A percentile compares a stretch with the other conserved stretches of the same genome.
Conservation (phyloP, 2,888 invertebrate species). For the Protula sp. region DNA sequence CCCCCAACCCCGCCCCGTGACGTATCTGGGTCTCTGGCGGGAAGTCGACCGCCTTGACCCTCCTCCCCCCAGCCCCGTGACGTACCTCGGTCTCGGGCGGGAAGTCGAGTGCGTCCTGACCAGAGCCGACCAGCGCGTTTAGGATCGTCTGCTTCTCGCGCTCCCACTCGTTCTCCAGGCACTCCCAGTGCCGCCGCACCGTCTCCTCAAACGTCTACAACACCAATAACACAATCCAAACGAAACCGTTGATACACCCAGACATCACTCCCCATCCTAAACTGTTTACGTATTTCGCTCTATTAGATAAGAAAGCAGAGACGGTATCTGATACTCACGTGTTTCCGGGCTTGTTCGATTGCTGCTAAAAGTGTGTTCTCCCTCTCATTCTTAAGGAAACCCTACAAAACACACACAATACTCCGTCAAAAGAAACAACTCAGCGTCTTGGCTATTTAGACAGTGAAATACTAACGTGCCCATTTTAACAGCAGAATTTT, state of each 20-base stretch:
- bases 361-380: slow-evolving; percentile 88
- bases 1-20: no score
- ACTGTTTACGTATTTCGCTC: no score
- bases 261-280: no score
- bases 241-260: no score
- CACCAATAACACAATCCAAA: background rate
- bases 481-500: no score
- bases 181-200: slow-evolving; percentile 65
- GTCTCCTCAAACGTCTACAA: slow-evolving; percentile 61
- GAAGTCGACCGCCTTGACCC: no score
- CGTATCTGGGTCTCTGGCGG: no score
- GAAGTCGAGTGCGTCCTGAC: slow-evolving; percentile 72
- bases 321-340: slow-evolving; percentile 44
- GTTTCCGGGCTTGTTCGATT: slow-evolving; percentile 69
- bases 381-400: slow-evolving; percentile 84
- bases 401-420: slow-evolving; percentile 59
- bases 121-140: slow-evolving; percentile 81
- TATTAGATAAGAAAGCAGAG: no score
- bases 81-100: slow-evolving; percentile 48
- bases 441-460: no score
- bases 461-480: no score
- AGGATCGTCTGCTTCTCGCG: slow-evolving; percentile 82
- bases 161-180: slow-evolving; percentile 84
- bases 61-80: no score
- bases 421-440: no score